Percentiles rank a stretch among this genome's conserved stretches.
phyloP scores from a whole-genome alignment of 2,888 invertebrate species.

The Meandrusa payeni region DNA sequence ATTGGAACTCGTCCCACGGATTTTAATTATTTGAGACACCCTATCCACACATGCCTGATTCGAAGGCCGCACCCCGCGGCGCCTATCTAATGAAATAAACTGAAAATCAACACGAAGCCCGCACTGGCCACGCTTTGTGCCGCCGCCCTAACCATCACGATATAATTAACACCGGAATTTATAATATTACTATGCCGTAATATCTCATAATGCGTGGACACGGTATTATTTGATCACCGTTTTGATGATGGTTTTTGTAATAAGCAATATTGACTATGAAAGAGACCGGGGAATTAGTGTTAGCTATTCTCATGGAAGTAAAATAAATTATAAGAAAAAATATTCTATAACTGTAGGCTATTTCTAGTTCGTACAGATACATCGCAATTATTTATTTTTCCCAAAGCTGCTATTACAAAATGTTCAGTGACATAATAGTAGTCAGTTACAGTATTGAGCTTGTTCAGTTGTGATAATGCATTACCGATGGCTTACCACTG shows the following conservation, averaged over 20 bases:
- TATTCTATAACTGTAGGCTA: too few species aligned
- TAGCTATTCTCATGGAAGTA: background rate
- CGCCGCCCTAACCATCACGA: conserved; percentile 49
- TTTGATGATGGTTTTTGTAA: conserved; percentile 34
- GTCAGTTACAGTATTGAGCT: too few species aligned
- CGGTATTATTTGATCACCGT: conserved; percentile 48
- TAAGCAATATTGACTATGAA: conserved; percentile 30
- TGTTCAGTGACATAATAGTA: too few species aligned
- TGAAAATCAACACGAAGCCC: conserved; percentile 74
- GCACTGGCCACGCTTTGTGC: conserved; percentile 39
- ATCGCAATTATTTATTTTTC: too few species aligned
- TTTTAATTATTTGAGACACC: conserved; percentile 34
- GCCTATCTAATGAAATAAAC: conserved; percentile 80
- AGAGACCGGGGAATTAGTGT: background rate
- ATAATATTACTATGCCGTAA: conserved; percentile 48
- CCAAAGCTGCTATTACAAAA: too few species aligned
- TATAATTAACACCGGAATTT: conserved; percentile 74
- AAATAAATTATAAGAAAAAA: too few species aligned
- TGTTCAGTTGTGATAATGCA: too few species aligned
- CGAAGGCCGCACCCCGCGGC: conserved; percentile 67
- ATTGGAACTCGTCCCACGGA: too few species aligned
- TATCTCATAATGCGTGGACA: conserved; percentile 53
- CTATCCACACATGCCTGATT: conserved; percentile 38
- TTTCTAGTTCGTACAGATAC: too few species aligned
- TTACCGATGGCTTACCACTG: too few species aligned